A percentile compares a stretch with the other conserved stretches of the same genome.
Conservation (phyloP, 2,113 vertebrate species). For the Pelmatolapia mariae region DNA sequence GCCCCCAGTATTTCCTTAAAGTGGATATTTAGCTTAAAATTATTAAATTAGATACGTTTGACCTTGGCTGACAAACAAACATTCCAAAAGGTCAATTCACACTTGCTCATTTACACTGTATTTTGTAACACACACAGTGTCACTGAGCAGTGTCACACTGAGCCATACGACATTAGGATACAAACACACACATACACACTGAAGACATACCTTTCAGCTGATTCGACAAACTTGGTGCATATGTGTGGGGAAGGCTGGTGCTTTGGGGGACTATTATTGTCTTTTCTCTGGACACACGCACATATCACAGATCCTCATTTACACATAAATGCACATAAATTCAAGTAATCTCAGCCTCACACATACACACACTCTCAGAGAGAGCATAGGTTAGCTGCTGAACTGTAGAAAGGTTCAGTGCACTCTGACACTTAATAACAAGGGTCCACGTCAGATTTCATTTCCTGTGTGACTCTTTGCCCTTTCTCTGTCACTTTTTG, state of each 20-base stretch:
- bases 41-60: not conserved
- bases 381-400: constrained; percentile 34
- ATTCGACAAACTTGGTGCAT: not conserved
- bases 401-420: constrained; percentile 28
- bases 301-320: not conserved
- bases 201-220: not conserved
- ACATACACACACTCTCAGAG: not conserved
- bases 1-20: not conserved
- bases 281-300: not conserved
- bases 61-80: not conserved
- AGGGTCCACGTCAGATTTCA: constrained; percentile 38
- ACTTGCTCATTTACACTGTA: not conserved
- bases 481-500: constrained; percentile 29
- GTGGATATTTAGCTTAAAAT: not conserved
- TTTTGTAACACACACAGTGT: not conserved
- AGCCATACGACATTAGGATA: not conserved
- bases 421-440: constrained; percentile 62
- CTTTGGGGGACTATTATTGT: constrained; percentile 8
- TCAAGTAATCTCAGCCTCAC: not conserved
- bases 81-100: rapidly evolving
- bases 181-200: not conserved
- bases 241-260: not conserved
- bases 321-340: not conserved
- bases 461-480: constrained; percentile 44
- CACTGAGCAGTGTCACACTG: not conserved